Evolutionary conservation across 2,113 vertebrate genomes (phyloP), one percentile per base, ranked within the genome.

Genomic region (Pagrus major): DNA sequence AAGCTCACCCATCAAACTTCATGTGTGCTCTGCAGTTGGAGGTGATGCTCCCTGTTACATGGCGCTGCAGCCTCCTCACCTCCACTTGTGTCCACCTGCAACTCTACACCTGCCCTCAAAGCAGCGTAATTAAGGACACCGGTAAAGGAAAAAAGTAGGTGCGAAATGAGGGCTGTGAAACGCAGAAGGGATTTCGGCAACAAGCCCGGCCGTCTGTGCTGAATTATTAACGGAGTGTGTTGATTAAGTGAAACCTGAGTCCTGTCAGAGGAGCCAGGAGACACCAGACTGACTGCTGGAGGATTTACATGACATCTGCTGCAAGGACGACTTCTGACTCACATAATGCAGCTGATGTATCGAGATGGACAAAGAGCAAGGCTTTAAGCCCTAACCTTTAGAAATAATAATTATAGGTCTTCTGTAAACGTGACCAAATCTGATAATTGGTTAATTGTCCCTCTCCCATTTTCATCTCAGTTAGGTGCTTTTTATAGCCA

Each of bases 151-250:
- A 65, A 83, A 83, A 83, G 58, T 10, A 82, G 93, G 91, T 93
- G 92, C 47, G 86, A 93, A 92, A 82, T 8, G 78, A 83, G 44
- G 87, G 89, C 91, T 73, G 90, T 82, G 90, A 90, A 92, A 91
- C 37, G 66, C 89, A 86, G 78, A 89, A 86, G 72, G 90, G 91
- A 94, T 93, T 92, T 92, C 70, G 33, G 70, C 60, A 61, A 85
- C 70, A 86, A 81, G 79, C 86, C 81, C 42, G 42, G 70, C 88
- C 71, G 68, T 64, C 49, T 56, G 33, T 69, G 44, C 49, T 95
- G 86, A 93, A 95, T 94, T 92, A 95, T 95, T 94, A 49, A 95
- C 54, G 21, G 10, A 18, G 49, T 31, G 79, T 76, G 90, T 88
- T 86, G 88, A 92, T 93, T 88, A 91, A 79, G 67, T 83, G 93